Evolutionary conservation across 1,140 invertebrate species (phyloP).

Genomic region (Sweltsa coloradensis): DNA sequence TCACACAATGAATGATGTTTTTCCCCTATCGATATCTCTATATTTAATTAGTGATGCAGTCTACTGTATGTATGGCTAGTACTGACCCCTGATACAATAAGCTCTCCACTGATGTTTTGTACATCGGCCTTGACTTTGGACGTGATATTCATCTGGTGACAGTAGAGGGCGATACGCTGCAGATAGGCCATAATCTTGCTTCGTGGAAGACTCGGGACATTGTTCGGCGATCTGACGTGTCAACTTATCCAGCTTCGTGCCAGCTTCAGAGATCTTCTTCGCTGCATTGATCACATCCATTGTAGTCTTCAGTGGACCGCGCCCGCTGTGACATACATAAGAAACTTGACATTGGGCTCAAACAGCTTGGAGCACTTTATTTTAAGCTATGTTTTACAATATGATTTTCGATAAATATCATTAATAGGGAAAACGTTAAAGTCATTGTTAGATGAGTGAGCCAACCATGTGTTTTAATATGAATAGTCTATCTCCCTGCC

Average conservation of each 20-base stretch:
- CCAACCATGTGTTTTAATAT: too few relatives aligned
- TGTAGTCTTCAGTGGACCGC: constrained; percentile 94
- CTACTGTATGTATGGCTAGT: too few relatives aligned
- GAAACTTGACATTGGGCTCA: too few relatives aligned
- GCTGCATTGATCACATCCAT: constrained; percentile 99
- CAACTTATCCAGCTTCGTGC: constrained; percentile 91
- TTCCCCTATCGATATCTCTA: too few relatives aligned
- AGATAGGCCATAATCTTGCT: constrained; percentile 94
- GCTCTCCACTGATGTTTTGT: constrained; percentile 94
- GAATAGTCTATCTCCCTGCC: too few relatives aligned
- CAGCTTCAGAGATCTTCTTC: constrained; percentile 98
- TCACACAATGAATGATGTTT: too few relatives aligned
- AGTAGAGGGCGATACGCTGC: constrained; percentile 92
- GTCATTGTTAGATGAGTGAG: too few relatives aligned
- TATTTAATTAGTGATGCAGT: too few relatives aligned
- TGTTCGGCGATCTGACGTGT: constrained; percentile 94
- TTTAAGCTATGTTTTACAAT: too few relatives aligned
- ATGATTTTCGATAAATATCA: too few relatives aligned
- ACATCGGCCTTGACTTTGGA: constrained; percentile 99
- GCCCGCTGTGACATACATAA: constrained; percentile 65
- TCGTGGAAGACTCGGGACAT: constrained; percentile 95
- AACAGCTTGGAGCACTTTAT: too few relatives aligned
- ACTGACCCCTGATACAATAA: constrained; percentile 88
- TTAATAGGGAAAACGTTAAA: too few relatives aligned
- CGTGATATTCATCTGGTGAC: constrained; percentile 98